phyloP scores from a whole-genome alignment of 2,113 vertebrate species.

The Haemorhous mexicanus region DNA sequence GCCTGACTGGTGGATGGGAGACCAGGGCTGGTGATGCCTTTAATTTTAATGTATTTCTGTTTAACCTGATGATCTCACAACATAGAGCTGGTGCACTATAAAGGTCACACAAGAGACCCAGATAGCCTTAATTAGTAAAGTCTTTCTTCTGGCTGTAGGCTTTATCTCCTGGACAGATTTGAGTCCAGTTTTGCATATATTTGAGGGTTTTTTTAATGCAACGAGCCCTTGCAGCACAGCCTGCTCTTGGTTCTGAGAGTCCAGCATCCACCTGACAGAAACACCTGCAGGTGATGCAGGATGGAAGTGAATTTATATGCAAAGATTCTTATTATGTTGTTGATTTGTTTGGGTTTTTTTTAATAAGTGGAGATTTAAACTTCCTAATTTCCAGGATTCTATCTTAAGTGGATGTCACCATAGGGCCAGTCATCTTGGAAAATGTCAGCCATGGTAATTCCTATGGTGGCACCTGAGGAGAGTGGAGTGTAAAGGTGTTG shows the following conservation, averaged over 20 bases:
- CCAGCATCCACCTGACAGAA: neutral
- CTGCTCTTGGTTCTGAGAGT: neutral
- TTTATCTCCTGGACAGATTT: neutral
- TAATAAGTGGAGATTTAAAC: neutral
- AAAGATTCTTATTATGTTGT: neutral
- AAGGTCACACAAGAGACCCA: neutral
- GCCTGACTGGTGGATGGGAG: neutral
- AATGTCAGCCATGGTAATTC: neutral
- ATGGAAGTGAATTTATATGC: neutral
- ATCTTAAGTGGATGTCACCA: neutral
- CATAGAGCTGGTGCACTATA: neutral
- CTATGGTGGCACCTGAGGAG: neutral
- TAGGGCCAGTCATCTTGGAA: neutral
- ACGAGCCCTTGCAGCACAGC: neutral
- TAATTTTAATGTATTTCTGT: neutral
- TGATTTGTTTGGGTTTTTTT: neutral
- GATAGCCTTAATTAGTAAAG: neutral
- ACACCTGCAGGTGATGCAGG: neutral
- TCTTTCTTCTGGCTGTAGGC: neutral
- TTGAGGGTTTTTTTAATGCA: neutral
- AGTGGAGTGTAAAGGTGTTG: neutral
- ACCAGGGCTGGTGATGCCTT: neutral
- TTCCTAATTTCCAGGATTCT: neutral
- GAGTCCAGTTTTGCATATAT: neutral
- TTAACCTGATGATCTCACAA: neutral